A percentile compares a stretch with the other conserved stretches of the same genome.
Evolutionary conservation across 1,140 invertebrate species (phyloP).

Genomic region (Sitophilus oryzae): DNA sequence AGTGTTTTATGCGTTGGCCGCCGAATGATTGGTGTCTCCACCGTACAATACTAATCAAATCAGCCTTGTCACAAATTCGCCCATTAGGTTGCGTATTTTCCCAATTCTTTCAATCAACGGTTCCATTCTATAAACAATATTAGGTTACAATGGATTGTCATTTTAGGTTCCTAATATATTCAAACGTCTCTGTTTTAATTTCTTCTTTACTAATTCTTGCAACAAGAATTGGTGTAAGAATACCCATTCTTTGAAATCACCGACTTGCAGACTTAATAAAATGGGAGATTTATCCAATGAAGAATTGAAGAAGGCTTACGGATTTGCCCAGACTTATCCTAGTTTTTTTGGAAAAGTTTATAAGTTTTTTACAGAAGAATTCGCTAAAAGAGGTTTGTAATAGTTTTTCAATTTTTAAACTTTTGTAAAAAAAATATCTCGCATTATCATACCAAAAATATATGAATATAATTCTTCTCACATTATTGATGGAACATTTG

Average conservation of each 20-base stretch:
- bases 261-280: neutral
- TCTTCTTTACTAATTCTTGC: slow-evolving; percentile 2
- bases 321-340: neutral
- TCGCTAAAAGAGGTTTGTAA: slow-evolving; percentile 4
- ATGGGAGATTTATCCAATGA: neutral
- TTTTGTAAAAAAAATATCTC: too few species aligned
- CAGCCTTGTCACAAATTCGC: too few species aligned
- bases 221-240: neutral
- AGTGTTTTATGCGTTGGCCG: too few species aligned
- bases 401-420: neutral
- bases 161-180: slow-evolving; percentile 5
- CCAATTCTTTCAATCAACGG: too few species aligned
- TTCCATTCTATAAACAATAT: too few species aligned
- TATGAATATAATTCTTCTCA: too few species aligned
- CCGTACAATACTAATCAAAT: too few species aligned
- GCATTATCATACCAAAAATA: too few species aligned
- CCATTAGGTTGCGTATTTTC: too few species aligned
- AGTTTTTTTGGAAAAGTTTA: neutral
- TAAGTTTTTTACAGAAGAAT: slow-evolving; percentile 5
- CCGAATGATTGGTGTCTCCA: too few species aligned
- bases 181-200: slow-evolving; percentile 3
- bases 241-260: neutral
- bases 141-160: too few species aligned
- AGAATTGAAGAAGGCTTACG: slow-evolving; percentile 2
- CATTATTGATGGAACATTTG: too few species aligned